Evolutionary conservation across 2,797 vertebrate species (phyloP).

Genomic region (Acridotheres tristis): DNA sequence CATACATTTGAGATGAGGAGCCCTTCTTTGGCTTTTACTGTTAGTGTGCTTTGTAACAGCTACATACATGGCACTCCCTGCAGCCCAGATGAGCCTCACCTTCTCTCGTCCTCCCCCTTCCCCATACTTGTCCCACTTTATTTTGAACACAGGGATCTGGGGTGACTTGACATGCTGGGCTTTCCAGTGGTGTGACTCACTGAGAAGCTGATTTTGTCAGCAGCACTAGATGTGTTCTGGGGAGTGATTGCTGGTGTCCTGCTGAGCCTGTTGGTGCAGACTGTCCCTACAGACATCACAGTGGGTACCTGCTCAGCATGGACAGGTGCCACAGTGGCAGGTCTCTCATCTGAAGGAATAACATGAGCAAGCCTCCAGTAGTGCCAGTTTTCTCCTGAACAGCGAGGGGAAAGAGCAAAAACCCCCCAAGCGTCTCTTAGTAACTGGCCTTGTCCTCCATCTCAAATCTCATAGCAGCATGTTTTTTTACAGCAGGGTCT

Average conservation of each 20-base stretch:
- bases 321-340: not conserved
- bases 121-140: not conserved
- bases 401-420: not conserved
- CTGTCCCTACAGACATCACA: not conserved
- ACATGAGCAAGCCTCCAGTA: not conserved
- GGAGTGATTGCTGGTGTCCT: not conserved
- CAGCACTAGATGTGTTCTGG: not conserved
- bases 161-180: not conserved
- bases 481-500: not conserved
- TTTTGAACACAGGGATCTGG: not conserved
- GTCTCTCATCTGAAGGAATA: not conserved
- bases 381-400: not conserved
- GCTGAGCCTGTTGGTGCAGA: not conserved
- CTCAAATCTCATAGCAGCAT: not conserved
- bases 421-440: not conserved
- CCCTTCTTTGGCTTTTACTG: not conserved
- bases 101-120: not conserved
- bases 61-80: not conserved
- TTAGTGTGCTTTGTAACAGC: not conserved
- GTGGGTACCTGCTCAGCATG: not conserved
- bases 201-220: not conserved
- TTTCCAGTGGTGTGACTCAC: not conserved
- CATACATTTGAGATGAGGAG: not conserved
- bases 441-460: not conserved
- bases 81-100: not conserved